Evolutionary conservation across 2,797 vertebrate genomes (phyloP).

Genomic region (Neosalanx taihuensis): DNA sequence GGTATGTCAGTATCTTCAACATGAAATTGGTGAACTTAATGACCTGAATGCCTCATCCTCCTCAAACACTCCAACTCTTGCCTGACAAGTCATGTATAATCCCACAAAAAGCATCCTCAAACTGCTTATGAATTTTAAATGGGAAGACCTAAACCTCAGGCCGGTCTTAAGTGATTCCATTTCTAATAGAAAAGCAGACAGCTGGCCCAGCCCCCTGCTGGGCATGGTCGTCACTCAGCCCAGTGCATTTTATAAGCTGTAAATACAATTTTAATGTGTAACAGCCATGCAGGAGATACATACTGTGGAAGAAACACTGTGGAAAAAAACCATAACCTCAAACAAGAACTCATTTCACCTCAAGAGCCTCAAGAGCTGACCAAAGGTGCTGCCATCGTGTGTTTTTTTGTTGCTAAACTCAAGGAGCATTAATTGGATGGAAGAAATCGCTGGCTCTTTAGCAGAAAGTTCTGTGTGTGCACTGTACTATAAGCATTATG

Average conservation of each 20-base stretch:
- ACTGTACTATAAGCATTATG: not conserved
- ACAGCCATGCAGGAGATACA: conserved; percentile 17
- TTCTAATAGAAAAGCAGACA: conserved; percentile 57
- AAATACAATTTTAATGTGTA: conserved; percentile 49
- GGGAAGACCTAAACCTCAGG: conserved; percentile 54
- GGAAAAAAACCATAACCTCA: not conserved
- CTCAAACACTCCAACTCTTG: conserved; percentile 37
- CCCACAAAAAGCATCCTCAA: conserved; percentile 57
- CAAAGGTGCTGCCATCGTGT: not conserved
- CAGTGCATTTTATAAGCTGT: conserved; percentile 32
- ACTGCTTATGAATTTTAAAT: conserved; percentile 69
- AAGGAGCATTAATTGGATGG: not conserved
- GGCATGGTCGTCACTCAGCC: conserved; percentile 13
- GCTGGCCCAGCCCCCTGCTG: conserved; percentile 36
- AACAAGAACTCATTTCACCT: conserved; percentile 14
- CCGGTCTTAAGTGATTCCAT: conserved; percentile 61
- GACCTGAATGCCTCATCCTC: conserved; percentile 39
- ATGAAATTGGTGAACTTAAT: conserved; percentile 59
- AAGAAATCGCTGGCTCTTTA: not conserved
- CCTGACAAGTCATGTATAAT: conserved; percentile 59
- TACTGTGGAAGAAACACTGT: conserved; percentile 1
- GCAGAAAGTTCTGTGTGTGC: not conserved
- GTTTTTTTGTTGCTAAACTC: not conserved
- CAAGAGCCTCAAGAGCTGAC: not conserved
- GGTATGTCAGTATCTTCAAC: conserved; percentile 18